These are phyloP conservation scores for Ictalurus furcatus DNA, from an alignment of 2,113 vertebrate species.

Conservation along the genomic window DNA sequence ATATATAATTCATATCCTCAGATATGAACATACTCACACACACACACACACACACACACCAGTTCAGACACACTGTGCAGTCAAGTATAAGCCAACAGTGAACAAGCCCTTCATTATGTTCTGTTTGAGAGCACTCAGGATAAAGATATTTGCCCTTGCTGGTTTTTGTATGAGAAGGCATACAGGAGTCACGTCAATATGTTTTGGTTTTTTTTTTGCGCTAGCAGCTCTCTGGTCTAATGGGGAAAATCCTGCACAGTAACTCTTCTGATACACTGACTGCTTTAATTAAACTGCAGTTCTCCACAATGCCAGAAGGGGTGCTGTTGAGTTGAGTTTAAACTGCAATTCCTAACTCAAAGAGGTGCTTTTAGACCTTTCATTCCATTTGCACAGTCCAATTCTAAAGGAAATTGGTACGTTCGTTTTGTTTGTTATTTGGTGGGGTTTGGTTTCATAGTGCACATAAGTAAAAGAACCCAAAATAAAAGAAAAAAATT, in stretches of 20 bases:
- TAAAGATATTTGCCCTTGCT: slow-evolving; percentile 23
- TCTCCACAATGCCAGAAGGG: neutral
- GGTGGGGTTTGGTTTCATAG: neutral
- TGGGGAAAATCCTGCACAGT: neutral
- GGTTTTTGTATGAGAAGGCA: slow-evolving; percentile 25
- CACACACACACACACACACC: slow-evolving; percentile 24
- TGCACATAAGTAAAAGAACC: neutral
- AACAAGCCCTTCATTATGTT: slow-evolving; percentile 40
- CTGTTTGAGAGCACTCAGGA: slow-evolving; percentile 37
- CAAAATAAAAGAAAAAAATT: neutral
- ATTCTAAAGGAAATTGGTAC: neutral
- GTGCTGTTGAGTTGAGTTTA: neutral
- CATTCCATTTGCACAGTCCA: neutral
- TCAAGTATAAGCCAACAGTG: slow-evolving; percentile 18
- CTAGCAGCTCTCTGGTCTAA: neutral
- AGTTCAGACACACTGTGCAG: slow-evolving; percentile 27
- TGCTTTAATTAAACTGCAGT: neutral
- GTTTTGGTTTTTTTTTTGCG: neutral
- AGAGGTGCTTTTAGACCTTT: neutral
- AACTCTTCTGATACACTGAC: neutral
- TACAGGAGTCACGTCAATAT: slow-evolving; percentile 17
- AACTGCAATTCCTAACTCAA: neutral
- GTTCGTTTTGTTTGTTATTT: neutral
- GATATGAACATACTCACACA: slow-evolving; percentile 39
- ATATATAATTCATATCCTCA: slow-evolving; percentile 74